A percentile compares a stretch with the other conserved stretches of the same genome.
phyloP scores from a whole-genome alignment of 2,888 invertebrate genomes.

The Arge pagana region DNA sequence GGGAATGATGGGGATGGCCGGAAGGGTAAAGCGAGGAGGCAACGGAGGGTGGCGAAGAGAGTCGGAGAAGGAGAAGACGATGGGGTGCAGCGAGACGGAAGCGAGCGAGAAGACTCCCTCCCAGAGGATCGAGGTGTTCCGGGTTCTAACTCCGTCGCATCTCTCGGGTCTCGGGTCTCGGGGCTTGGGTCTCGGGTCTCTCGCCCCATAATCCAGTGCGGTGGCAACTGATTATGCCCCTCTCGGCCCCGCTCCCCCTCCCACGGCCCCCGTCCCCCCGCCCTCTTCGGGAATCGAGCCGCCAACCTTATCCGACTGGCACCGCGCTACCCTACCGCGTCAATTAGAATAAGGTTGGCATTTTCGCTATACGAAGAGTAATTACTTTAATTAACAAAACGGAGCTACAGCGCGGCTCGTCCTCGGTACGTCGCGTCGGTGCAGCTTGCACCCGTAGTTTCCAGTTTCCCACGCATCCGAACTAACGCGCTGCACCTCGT shows the following conservation, averaged over 20 bases:
- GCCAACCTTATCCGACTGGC: conserved; percentile 28
- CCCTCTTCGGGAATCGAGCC: too few relatives aligned
- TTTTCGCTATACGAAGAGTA: conserved; percentile 60
- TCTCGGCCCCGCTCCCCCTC: conserved; percentile 31
- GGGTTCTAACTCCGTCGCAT: conserved; percentile 49
- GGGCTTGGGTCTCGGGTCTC: conserved; percentile 36
- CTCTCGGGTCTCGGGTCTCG: conserved; percentile 37
- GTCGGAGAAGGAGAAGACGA: too few relatives aligned
- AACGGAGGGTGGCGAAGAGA: too few relatives aligned
- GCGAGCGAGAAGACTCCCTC: conserved; percentile 16
- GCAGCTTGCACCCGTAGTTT: conserved; percentile 2
- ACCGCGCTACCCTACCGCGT: conserved; percentile 47
- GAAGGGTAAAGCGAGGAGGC: too few relatives aligned
- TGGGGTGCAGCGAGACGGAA: not conserved
- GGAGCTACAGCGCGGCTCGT: conserved; percentile 45
- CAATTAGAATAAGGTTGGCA: conserved; percentile 63
- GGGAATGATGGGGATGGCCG: too few relatives aligned
- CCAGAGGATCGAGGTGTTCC: conserved; percentile 44
- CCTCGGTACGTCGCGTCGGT: not conserved
- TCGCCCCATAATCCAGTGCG: conserved; percentile 56
- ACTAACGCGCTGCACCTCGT: too few relatives aligned
- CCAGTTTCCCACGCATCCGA: too few relatives aligned
- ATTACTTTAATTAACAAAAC: conserved; percentile 63
- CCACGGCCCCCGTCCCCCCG: conserved; percentile 36
- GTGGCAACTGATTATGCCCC: conserved; percentile 58